Evolutionary conservation across 2,888 invertebrate species (phyloP), one percentile per base, ranked within the genome.

Genomic region (Lysandra bellargus): DNA sequence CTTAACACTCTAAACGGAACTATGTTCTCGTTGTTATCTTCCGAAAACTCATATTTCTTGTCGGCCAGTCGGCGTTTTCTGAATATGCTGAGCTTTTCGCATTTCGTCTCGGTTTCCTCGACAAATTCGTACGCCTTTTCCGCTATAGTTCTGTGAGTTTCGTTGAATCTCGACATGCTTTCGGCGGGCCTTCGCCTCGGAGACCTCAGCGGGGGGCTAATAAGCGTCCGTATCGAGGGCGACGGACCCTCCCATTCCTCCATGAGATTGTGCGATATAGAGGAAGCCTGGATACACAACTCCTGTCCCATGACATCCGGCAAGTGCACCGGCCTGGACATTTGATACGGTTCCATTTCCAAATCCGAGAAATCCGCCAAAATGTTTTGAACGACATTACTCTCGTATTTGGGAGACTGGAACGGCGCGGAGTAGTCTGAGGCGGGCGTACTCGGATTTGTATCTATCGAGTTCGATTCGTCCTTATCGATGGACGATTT

Each of bases 11-110:
- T 95, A 86, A 96, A 96, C 73, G 96, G 96, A 64, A 96, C 95
- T 78, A 96, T 96, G 85, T 96, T 96, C 84, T 96, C 96, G 85
- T 95, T 96, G 85, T 95, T 95, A 79, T 98, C 98, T 84, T 98
- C 98, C 0, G 97, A 97, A 87, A 98, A 98, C 87, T 98, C 98
- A 87, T 98, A 98, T 88, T 98, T 98, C 88, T 98, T 98, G 86
- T 98, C 98, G 0, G 98, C 98, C 78, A 98, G 91, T 7, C 98
- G 96, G 79, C 98, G 96, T 87, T 98, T 97, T 7, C 98, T 95
- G 86, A 97, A 98, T 85, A 97, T 97, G 85, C 97, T 97, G n/a
- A 98, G 95, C 86, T 98, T 98, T 87, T 98, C 98, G 86, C 97
- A 97, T 83, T 97, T 97, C 6, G 95, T 96, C 84, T 97, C 97